Conservation (phyloP, 2,797 vertebrate species). For the Coregonus suidteri region DNA sequence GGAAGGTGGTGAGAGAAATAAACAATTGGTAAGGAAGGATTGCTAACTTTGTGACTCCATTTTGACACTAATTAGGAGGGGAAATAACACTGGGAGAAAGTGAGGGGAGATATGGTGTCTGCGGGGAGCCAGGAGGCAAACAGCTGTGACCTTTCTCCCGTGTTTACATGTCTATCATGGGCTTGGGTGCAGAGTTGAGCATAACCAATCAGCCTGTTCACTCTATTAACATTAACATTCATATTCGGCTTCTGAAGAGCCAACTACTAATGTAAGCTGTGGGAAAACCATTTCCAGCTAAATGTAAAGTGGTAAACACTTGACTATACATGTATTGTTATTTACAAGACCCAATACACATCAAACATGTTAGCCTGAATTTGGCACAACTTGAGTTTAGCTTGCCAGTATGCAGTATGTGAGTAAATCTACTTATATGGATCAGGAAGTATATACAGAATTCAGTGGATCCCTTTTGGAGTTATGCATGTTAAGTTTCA, state of each 20-base stretch:
- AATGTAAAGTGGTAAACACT: not conserved
- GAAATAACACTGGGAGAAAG: constrained; percentile 20
- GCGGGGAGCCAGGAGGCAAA: constrained; percentile 40
- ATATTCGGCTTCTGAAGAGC: not conserved
- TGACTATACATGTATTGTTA: not conserved
- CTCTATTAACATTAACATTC: constrained; percentile 31
- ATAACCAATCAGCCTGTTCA: constrained; percentile 20
- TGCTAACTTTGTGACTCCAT: constrained; percentile 51
- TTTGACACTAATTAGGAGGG: constrained; percentile 63
- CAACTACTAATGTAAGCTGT: not conserved
- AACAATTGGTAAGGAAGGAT: constrained; percentile 36
- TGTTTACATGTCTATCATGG: constrained; percentile 46
- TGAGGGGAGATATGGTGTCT: constrained; percentile 24
- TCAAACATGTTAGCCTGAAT: too few species aligned
- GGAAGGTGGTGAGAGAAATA: constrained; percentile 27
- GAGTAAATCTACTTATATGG: too few species aligned
- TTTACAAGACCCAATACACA: not conserved
- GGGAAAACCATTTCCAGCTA: not conserved
- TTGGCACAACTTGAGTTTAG: too few species aligned
- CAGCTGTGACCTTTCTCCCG: constrained; percentile 35
- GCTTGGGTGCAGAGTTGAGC: constrained; percentile 22
- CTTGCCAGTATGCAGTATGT: too few species aligned
- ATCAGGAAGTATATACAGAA: too few species aligned
- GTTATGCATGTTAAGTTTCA: too few species aligned
- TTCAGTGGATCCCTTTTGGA: too few species aligned